These are phyloP conservation scores for Ctenodactylus gundi DNA, from an alignment of 2,113 vertebrate species.

Conservation along the genomic window DNA sequence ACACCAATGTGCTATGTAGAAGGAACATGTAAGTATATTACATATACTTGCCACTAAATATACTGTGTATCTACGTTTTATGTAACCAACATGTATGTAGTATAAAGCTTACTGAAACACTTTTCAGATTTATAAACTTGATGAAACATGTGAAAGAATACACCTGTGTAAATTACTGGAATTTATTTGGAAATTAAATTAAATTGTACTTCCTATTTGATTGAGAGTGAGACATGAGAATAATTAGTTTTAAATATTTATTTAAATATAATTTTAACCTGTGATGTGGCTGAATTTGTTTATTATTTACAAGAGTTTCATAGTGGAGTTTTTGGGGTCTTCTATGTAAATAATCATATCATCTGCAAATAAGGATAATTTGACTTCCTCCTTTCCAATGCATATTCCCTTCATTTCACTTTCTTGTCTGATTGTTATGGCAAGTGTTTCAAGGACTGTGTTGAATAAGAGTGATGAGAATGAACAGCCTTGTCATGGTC, in stretches of 20 bases:
- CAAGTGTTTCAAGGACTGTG: no score
- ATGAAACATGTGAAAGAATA: background rate
- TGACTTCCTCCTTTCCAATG: no score
- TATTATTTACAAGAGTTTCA: no score
- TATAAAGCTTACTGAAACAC: slow-evolving; percentile 11
- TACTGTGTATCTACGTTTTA: background rate
- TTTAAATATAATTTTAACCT: background rate
- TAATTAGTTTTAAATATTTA: slow-evolving; percentile 24
- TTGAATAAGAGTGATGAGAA: no score
- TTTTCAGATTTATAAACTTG: background rate
- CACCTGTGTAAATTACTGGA: background rate
- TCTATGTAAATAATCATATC: no score
- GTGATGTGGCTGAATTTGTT: no score
- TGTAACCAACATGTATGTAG: background rate
- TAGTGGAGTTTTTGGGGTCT: no score
- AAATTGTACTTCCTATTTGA: background rate
- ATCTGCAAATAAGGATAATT: no score
- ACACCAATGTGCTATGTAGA: slow-evolving; percentile 13
- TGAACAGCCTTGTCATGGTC: no score
- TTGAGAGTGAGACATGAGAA: background rate
- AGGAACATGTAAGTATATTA: background rate
- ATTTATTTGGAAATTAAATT: background rate
- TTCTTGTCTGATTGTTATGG: no score
- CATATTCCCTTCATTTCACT: no score
- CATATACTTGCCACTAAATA: background rate